Evolutionary conservation across 1,140 invertebrate species (phyloP), one percentile per base, ranked within the genome.

Genomic region (Calycopis cecrops): DNA sequence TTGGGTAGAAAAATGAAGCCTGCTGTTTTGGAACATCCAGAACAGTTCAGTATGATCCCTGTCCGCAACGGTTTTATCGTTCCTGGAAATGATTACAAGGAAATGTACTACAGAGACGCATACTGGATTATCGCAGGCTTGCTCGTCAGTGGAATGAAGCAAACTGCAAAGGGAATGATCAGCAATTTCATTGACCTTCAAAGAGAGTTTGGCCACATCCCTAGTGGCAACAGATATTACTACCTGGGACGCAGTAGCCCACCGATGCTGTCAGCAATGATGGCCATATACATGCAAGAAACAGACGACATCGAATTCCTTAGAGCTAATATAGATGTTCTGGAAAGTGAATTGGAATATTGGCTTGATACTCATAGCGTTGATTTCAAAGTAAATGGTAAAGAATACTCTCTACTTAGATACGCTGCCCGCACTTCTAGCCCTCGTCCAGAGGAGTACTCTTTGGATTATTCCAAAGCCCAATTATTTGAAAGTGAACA

Each of bases 21-120:
- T 0, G 89, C 91, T 14, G 93, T 96, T 0, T 65, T 87, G 1
- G 65, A 89, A 0, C 78, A 93, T 71, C 92, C 91, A 0, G 89
- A 93, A 1, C 85, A 88, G 9, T 91, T 91, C 65, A 95, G 94
- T 56, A 81, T 95, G 17, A 92, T 97, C 40, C 93, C 93, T 42
- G 88, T 96, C 0, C 88, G 92, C 0, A 90, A 97, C 65, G 92
- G 92, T n/a, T 94, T 96, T 60, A 91, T 97, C 6, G 91, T 97
- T 18, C 96, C 96, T 1, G 96, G 96, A 9, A 96, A 96, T 4
- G 84, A 96, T 59, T 97, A 97, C 73, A 92, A 91, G 71, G 94
- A 95, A 75, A 89, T 94, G 40, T 97, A 97, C 71, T 97, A 97
- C 69, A 97, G 95, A 95, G 95, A 97, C 68, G 93, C 94, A 0